A percentile compares a stretch with the other conserved stretches of the same genome.
These are phyloP conservation scores for Asarcornis scutulata DNA, from an alignment of 2,113 vertebrate genomes.

Conservation along the genomic window DNA sequence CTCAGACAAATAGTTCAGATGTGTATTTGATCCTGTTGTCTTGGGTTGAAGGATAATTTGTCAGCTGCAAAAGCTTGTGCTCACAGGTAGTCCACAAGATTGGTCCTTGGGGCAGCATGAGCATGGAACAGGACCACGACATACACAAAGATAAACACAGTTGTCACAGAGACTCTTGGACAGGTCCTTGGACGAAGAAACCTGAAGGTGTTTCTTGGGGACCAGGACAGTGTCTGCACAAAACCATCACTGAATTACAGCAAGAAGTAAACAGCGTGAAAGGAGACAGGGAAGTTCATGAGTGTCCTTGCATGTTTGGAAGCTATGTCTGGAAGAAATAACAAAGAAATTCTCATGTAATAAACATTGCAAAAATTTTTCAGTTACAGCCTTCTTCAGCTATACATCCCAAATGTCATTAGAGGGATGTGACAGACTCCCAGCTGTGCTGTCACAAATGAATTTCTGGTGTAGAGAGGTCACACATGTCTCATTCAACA, in stretches of 20 bases:
- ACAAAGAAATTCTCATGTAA: background rate
- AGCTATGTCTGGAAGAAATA: background rate
- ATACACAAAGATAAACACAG: background rate
- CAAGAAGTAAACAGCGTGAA: background rate
- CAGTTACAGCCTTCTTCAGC: background rate
- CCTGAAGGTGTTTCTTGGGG: background rate
- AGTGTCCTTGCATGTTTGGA: background rate
- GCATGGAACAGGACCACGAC: background rate
- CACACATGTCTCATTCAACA: background rate
- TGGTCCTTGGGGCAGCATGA: background rate
- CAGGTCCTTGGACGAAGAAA: background rate
- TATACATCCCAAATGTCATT: background rate
- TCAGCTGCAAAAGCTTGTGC: background rate
- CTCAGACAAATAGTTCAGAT: background rate
- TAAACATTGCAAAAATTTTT: background rate
- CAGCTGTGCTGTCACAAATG: background rate
- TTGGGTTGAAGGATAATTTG: background rate
- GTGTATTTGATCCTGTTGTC: background rate
- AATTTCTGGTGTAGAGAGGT: background rate
- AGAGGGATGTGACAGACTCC: background rate
- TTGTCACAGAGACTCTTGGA: background rate
- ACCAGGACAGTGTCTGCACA: background rate
- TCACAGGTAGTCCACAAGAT: background rate
- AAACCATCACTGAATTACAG: background rate
- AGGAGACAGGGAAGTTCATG: background rate